Percentiles rank a stretch among this genome's conserved stretches.
These are phyloP conservation scores for Chionomys nivalis DNA, from an alignment of 2,113 vertebrate genomes.

Conservation along the genomic window DNA sequence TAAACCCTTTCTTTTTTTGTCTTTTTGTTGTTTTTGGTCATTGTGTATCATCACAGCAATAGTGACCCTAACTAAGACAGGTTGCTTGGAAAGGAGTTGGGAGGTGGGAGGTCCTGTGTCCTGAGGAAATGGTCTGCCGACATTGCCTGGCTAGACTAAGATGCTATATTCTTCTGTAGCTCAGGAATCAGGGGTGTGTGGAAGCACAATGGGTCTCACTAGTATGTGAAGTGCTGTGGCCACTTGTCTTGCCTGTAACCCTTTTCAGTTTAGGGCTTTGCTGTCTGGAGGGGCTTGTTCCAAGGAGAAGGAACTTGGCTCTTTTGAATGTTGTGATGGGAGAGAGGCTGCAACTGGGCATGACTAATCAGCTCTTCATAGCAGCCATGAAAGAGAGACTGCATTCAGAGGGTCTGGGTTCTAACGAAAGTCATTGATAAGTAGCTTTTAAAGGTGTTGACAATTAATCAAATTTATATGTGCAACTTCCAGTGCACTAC, in stretches of 20 bases:
- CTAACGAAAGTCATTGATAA: neutral
- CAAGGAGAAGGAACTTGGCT: neutral
- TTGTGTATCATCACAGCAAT: neutral
- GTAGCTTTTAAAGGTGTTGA: neutral
- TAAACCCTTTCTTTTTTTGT: neutral
- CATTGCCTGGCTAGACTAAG: neutral
- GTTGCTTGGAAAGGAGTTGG: neutral
- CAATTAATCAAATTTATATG: neutral
- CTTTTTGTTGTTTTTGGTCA: neutral
- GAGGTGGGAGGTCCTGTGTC: neutral
- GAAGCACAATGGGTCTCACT: no score
- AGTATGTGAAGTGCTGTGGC: neutral
- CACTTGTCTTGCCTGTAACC: neutral
- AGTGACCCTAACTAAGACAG: neutral
- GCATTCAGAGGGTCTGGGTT: neutral
- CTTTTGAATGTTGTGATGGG: neutral
- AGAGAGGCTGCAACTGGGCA: neutral
- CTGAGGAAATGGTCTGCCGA: neutral
- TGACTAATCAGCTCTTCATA: neutral
- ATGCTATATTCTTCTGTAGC: no score
- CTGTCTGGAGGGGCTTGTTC: neutral
- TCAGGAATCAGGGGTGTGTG: neutral
- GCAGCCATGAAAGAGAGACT: neutral
- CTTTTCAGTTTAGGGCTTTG: neutral
- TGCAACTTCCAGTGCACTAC: neutral